These are phyloP conservation scores for Parauchenoglanis punctatus DNA, from an alignment of 2,797 vertebrate genomes.

Conservation along the genomic window DNA sequence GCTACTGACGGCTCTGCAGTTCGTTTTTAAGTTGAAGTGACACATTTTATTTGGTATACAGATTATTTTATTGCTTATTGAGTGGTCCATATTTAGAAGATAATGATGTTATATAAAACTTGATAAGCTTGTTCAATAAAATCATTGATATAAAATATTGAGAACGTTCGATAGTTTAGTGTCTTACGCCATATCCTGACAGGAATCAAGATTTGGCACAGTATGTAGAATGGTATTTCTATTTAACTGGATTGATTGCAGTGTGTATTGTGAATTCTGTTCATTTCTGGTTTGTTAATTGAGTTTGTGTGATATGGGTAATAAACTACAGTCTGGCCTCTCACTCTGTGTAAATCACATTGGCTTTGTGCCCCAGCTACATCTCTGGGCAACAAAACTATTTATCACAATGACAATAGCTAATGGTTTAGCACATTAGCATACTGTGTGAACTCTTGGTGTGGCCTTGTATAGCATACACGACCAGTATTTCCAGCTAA, in stretches of 20 bases:
- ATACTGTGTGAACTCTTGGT: not conserved
- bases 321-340: not conserved
- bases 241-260: not conserved
- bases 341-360: not conserved
- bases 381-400: slow-evolving; percentile 25
- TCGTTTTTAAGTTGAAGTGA: not conserved
- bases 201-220: not conserved
- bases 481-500: not conserved
- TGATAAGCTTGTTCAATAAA: not conserved
- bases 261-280: not conserved
- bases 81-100: not conserved
- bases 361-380: slow-evolving; percentile 12
- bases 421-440: slow-evolving; percentile 31
- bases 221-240: not conserved
- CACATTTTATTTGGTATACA: not conserved
- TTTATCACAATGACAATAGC: slow-evolving; percentile 42
- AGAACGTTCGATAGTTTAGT: not conserved
- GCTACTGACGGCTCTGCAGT: not conserved
- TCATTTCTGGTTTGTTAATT: not conserved
- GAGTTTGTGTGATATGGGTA: not conserved
- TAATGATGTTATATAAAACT: not conserved
- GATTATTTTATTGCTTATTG: not conserved
- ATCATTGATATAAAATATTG: not conserved
- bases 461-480: not conserved
- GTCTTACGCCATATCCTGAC: not conserved